A percentile compares a stretch with the other conserved stretches of the same genome.
phyloP scores from a whole-genome alignment of 2,113 vertebrate species.

The Brachirus orientalis region DNA sequence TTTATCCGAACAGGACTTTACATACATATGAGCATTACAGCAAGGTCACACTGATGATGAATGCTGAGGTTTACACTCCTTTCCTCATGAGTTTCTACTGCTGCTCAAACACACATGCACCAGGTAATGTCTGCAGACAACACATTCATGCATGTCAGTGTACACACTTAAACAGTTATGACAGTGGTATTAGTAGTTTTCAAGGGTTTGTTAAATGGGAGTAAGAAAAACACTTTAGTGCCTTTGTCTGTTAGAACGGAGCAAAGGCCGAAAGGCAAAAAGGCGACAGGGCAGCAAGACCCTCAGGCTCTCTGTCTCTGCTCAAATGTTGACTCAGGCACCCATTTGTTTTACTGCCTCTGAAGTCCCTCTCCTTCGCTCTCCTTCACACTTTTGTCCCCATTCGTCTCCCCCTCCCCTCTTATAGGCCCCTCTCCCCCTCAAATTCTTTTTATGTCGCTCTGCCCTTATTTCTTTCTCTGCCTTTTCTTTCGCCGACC shows the following conservation, averaged over 20 bases:
- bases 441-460: slow-evolving; percentile 34
- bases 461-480: slow-evolving; percentile 30
- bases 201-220: slow-evolving; percentile 45
- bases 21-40: slow-evolving; percentile 23
- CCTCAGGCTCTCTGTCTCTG: slow-evolving; percentile 47
- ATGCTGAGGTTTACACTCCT: slow-evolving; percentile 14
- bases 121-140: no score
- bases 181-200: slow-evolving; percentile 67
- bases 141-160: slow-evolving; percentile 10
- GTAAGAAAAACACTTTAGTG: slow-evolving; percentile 65
- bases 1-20: slow-evolving; percentile 52
- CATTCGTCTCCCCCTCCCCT: slow-evolving; percentile 56
- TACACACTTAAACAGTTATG: slow-evolving; percentile 58
- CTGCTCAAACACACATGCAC: not conserved
- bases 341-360: slow-evolving; percentile 69
- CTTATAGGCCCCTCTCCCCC: not conserved
- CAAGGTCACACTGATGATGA: slow-evolving; percentile 48
- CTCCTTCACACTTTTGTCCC: slow-evolving; percentile 73
- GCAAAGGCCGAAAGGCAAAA: slow-evolving; percentile 31
- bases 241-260: slow-evolving; percentile 56
- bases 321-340: slow-evolving; percentile 57
- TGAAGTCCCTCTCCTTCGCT: slow-evolving; percentile 70
- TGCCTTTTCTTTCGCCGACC: slow-evolving; percentile 47
- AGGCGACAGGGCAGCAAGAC: slow-evolving; percentile 41
- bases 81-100: not conserved